Conservation (phyloP, 2,797 vertebrate species). For the Coluber constrictor region DNA sequence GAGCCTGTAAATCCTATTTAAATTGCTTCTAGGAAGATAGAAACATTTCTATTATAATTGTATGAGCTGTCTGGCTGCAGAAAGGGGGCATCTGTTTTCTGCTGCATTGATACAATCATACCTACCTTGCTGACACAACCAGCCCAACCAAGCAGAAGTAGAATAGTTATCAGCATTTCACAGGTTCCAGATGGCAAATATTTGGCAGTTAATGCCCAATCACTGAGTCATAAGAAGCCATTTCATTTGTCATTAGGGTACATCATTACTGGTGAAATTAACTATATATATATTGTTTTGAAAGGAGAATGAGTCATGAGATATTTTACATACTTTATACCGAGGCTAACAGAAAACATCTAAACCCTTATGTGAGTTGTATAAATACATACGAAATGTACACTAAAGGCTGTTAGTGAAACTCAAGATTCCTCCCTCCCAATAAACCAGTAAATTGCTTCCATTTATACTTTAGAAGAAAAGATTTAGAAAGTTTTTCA, state of each 20-base stretch:
- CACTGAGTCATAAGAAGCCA: neutral
- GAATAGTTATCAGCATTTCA: slow-evolving; percentile 8
- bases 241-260: slow-evolving; percentile 9
- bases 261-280: neutral
- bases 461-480: neutral
- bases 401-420: neutral
- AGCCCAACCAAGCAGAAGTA: neutral
- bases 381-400: neutral
- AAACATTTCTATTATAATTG: neutral
- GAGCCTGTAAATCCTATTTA: neutral
- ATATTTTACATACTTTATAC: neutral
- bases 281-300: neutral
- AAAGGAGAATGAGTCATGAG: neutral
- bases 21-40: neutral
- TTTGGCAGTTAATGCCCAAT: neutral
- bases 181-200: slow-evolving; percentile 16
- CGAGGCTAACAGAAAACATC: neutral
- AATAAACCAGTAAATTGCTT: neutral
- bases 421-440: rapidly evolving
- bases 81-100: neutral
- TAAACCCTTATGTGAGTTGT: neutral
- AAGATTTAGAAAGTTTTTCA: neutral
- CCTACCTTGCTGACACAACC: neutral
- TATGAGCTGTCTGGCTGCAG: neutral
- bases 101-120: neutral